Evolutionary conservation across 2,113 vertebrate genomes (phyloP).

Genomic region (Sakesphorus luctuosus): DNA sequence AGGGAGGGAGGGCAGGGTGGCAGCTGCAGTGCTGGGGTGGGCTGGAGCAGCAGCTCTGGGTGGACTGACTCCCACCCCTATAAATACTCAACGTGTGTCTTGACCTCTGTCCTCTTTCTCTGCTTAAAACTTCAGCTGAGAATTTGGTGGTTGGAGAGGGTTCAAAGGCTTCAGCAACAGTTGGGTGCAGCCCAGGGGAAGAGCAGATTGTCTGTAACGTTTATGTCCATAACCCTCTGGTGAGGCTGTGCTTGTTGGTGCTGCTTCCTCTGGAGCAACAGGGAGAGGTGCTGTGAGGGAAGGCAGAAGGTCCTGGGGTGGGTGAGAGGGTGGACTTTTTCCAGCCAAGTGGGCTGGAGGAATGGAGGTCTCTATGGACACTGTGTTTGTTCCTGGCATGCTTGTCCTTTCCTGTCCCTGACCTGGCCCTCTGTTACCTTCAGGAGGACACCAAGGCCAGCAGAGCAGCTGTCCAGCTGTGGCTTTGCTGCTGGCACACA

Average conservation of each 20-base stretch:
- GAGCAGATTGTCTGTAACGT: background rate
- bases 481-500: background rate
- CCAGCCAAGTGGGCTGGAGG: background rate
- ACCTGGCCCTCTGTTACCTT: fast-evolving
- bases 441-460: background rate
- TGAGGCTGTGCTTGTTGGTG: background rate
- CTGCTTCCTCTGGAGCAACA: background rate
- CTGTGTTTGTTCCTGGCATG: background rate
- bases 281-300: background rate
- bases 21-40: background rate
- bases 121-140: background rate
- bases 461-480: background rate
- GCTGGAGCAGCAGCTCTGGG: background rate
- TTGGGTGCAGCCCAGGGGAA: background rate
- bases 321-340: background rate
- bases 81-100: background rate
- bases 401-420: background rate
- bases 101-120: background rate
- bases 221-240: background rate
- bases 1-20: background rate
- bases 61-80: background rate
- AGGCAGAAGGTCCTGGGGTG: background rate
- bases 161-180: background rate
- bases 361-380: background rate
- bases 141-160: background rate